Base-by-base conservation (phyloP, 2,113 vertebrate genomes). In the Oceanites oceanicus region DNA sequence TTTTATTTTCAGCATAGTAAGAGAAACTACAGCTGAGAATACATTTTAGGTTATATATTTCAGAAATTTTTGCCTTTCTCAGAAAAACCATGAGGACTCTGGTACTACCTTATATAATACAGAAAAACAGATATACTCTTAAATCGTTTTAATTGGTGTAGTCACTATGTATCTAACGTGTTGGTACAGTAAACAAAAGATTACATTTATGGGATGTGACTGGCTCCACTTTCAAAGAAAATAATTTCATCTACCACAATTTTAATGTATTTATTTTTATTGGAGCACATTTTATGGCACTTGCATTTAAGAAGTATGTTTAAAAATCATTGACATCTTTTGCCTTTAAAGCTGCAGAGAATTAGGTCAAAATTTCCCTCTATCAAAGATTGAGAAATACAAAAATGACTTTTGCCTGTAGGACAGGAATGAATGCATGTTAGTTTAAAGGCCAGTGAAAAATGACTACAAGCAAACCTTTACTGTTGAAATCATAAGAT, bases 401-500 rank as follows among this genome's bases (percentile, higher is more conserved):
- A 94, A 53, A 95, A 92, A 91, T 91, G 13, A 83, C 73, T 97
- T 88, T 91, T 93, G 85, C 81, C 94, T 90, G 65, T 92, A 79
- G 82, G 82, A 96, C 62, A 94, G 63, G 52, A 78, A 74, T 90
- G 86, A 84, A 97, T 79, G 76, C 20, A 61, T 0, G 0, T 88
- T 94, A 92, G 92, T 94, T 89, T 96, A 96, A 95, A 94, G 92
- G 91, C 80, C 95, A 96, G 34, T 89, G 90, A 94, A 96, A 93
- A 83, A 77, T 95, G 75, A 83, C 94, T 96, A 67, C 77, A 72
- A 96, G 92, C 79, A 93, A 92, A 53, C 55, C 79, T 86, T 89
- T 85, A 32, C 73, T 93, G 44, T 89, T 94, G 73, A 94, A 97
- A 88, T 88, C n/a, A 53, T 36, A 83, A 84, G 36, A 65, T 42